These are phyloP conservation scores for Heteronetta atricapilla DNA, from an alignment of 2,113 vertebrate genomes.

Conservation along the genomic window DNA sequence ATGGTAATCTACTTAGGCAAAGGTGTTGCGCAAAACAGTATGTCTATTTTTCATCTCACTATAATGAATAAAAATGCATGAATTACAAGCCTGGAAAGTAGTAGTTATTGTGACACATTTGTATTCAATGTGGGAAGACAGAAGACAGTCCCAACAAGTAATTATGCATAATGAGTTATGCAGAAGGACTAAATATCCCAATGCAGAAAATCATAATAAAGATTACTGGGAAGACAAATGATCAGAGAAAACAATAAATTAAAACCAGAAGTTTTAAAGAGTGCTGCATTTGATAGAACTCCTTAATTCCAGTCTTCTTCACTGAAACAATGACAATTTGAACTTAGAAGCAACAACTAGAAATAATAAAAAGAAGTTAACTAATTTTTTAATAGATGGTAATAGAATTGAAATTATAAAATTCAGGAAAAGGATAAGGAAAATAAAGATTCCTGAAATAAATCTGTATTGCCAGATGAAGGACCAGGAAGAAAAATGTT, in stretches of 20 bases:
- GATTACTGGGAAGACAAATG: neutral
- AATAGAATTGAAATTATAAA: neutral
- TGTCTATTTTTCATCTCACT: neutral
- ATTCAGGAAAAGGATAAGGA: neutral
- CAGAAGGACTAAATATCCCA: neutral
- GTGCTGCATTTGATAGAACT: neutral
- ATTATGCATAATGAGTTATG: neutral
- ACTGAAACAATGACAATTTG: neutral
- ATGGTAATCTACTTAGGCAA: neutral
- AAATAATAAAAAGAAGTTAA: neutral
- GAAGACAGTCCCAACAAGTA: neutral
- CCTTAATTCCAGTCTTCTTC: neutral
- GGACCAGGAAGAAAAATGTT: neutral
- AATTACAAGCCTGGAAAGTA: neutral
- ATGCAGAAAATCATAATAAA: neutral
- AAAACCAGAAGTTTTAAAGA: neutral
- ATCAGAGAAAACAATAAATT: neutral
- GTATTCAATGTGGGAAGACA: neutral
- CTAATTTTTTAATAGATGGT: neutral
- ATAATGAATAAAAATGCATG: neutral
- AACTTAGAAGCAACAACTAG: neutral
- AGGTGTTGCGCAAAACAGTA: neutral
- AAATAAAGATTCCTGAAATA: neutral
- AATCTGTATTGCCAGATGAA: neutral
- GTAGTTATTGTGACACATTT: neutral